Base-by-base conservation (phyloP, 2,113 vertebrate species). In the Loxodonta africana region DNA sequence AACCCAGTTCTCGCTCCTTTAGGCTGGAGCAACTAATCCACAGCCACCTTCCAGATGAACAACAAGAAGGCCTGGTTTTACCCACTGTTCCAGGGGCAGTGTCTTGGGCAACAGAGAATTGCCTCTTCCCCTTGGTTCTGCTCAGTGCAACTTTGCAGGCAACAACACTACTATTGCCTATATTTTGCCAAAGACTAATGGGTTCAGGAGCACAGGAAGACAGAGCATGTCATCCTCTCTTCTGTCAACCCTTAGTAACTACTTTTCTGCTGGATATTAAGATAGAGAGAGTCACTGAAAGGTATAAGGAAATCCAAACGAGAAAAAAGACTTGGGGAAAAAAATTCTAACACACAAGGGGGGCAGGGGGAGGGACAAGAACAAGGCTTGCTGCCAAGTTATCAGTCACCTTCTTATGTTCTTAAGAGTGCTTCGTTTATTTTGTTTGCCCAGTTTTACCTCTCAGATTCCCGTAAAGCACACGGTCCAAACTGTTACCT, bases 381-480 rank as follows among this genome's bases (percentile, higher is more conserved):
- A 65, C 2, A 0, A 46, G 21, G 3, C n/a, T 10, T 0, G 18
- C 69, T 41, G 96, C 95, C 96, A 97, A 92, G 84, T 46, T 94
- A 20, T 91, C 96, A 44, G 76, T 90, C 96, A 73, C 76, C 86
- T 67, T 86, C 84, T 77, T 46, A 30, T 18, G 74, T 88, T 88
- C 96, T 96, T 78, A 90, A 65, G 60, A 71, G 74, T 2, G 25
- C 26, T 90, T 60, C 51, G 21, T 23, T 83, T 84, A 89, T 85
- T 97, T 97, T 97, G 85, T 95, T 86, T 96, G 93, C 51, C 74
- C 37, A 91, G 62, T 86, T 94, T 93, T 48, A 84, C 92, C 78
- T 97, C 83, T 82, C 86, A 86, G 78, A 89, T 97, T 97, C 95
- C 88, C 0, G 8, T 97, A 96, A 97, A 86, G 6, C 94, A 92